Evolutionary conservation across 2,113 vertebrate species (phyloP).

Genomic region (Periophthalmodon schlosseri): DNA sequence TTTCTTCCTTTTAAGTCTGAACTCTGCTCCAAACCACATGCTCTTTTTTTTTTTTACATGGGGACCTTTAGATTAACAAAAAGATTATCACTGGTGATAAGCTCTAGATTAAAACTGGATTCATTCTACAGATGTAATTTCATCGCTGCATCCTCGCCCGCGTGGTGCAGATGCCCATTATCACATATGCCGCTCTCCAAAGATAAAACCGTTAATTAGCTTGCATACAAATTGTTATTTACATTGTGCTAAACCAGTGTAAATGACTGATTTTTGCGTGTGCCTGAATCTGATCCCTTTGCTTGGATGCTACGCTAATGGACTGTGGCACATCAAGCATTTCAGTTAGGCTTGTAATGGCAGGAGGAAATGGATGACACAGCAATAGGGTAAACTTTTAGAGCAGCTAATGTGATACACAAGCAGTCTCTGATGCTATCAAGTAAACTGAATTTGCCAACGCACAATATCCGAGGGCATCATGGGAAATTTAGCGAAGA

Average conservation of each 20-base stretch:
- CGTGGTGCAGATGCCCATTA: neutral
- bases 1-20: too few relatives aligned
- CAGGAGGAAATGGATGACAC: slow-evolving; percentile 4
- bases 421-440: slow-evolving; percentile 22
- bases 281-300: slow-evolving; percentile 36
- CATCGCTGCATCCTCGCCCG: neutral
- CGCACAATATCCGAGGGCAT: neutral
- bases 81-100: too few relatives aligned
- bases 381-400: slow-evolving; percentile 17
- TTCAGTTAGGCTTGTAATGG: slow-evolving; percentile 44
- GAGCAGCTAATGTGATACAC: slow-evolving; percentile 18
- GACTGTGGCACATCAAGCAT: slow-evolving; percentile 44
- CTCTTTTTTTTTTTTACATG: too few relatives aligned
- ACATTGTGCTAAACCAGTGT: slow-evolving; percentile 70
- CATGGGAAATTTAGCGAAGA: slow-evolving; percentile 10
- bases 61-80: too few relatives aligned
- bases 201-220: slow-evolving; percentile 7
- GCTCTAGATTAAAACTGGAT: too few relatives aligned
- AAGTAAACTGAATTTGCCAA: slow-evolving; percentile 24
- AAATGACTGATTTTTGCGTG: slow-evolving; percentile 50
- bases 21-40: too few relatives aligned
- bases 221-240: slow-evolving; percentile 65
- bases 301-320: slow-evolving; percentile 43
- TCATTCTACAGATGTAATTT: too few relatives aligned
- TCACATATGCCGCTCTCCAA: neutral